A percentile compares a stretch with the other conserved stretches of the same genome.
phyloP scores from a whole-genome alignment of 92 coral and sea anemone genomes.

The Umimayanthus chanpuru region DNA sequence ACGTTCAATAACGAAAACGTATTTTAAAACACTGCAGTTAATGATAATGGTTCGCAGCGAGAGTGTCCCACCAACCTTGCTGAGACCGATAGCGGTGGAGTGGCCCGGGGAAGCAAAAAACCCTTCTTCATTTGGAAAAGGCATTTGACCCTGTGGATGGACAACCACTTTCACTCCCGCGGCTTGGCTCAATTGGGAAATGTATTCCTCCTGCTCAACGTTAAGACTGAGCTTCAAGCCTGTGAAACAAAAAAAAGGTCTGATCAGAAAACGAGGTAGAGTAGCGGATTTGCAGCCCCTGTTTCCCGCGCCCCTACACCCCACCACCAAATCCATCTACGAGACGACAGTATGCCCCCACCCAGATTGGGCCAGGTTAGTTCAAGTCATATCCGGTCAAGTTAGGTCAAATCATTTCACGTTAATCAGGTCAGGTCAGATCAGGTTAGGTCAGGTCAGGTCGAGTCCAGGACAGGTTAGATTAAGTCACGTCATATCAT shows the following conservation, averaged over 20 bases:
- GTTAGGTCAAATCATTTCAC: too few relatives aligned
- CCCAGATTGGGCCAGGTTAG: too few relatives aligned
- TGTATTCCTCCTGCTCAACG: constrained; percentile 38
- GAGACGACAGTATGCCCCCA: too few relatives aligned
- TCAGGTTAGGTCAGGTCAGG: too few relatives aligned
- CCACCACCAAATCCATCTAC: too few relatives aligned
- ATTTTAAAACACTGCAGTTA: not conserved
- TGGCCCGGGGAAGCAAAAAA: constrained; percentile 32
- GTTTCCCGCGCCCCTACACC: too few relatives aligned
- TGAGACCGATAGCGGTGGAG: constrained; percentile 32
- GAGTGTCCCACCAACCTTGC: constrained; percentile 8
- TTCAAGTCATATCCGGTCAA: too few relatives aligned
- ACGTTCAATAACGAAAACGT: not conserved
- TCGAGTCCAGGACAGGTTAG: too few relatives aligned
- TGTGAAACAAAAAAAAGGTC: not conserved
- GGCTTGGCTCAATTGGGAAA: constrained; percentile 26
- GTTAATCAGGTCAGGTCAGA: too few relatives aligned
- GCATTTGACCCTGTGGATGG: constrained; percentile 33
- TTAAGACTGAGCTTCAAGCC: constrained; percentile 38
- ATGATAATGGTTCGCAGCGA: too few relatives aligned
- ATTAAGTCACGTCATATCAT: too few relatives aligned
- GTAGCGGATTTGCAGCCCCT: not conserved
- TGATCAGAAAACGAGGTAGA: not conserved
- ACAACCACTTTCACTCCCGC: constrained; percentile 38
- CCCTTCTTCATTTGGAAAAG: constrained; percentile 44